Evolutionary conservation across 2,113 vertebrate species (phyloP), one percentile per base, ranked within the genome.

Genomic region (Tylochromis polylepis): DNA sequence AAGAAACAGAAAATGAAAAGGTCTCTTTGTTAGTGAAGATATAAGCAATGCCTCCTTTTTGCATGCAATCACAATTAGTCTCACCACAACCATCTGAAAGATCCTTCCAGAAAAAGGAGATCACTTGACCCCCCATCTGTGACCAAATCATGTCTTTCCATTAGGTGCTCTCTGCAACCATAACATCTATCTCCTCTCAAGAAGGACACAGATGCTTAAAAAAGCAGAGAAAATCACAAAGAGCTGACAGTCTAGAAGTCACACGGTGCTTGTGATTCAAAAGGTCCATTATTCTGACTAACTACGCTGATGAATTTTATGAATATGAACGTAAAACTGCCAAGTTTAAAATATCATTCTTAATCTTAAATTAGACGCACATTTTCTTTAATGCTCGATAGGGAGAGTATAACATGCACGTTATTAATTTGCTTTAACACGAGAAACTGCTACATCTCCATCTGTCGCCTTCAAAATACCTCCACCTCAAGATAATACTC

Each of bases 31-130:
- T 89, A 92, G 95, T 91, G 80, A 91, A 94, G 94, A 95, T 94
- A 90, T 95, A 96, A 95, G 94, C 92, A 93, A 93, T 94, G 92
- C 81, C 59, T 91, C 90, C 95, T 96, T 96, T 96, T 95, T 93
- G 91, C 95, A 96, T 94, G 95, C 94, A 89, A 91, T 91, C 77
- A 84, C 85, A 93, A 96, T 96, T 96, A 94, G 95, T 96, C 90
- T 95, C 96, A 96, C 91, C 89, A 87, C 87, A 88, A 83, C 91
- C 91, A 93, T 93, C 93, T 91, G 88, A 93, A 91, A 93, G 91
- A 87, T 91, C 87, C 85, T 90, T 92, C 90, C 87, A 89, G 91
- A 90, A 89, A 92, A 95, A 87, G 65, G 34, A 91, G 87, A 96
- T 95, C 92, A 95, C 91, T 96, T 95, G 95, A 95, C 93, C 94